Evolutionary conservation across 2,113 vertebrate genomes (phyloP), one percentile per base, ranked within the genome.

Genomic region (Tragelaphus imberbis): DNA sequence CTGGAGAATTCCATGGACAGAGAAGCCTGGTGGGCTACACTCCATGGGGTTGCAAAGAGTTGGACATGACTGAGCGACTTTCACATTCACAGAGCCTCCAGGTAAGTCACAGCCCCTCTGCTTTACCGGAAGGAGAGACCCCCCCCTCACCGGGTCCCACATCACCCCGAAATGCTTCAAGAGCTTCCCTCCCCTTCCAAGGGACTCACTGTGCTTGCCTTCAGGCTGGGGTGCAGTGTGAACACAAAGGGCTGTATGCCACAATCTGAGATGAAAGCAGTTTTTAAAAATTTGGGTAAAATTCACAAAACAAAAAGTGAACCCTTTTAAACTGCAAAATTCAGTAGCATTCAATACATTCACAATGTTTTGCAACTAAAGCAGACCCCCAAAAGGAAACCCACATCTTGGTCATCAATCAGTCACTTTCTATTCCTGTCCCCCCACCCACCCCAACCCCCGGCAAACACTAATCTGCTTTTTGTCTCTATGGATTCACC

Each of bases 121-220:
- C 51, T 58, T 27, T 13, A 10, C 55, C 3, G 2, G 65, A 53
- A 33, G n/a, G n/a, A 56, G 33, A 82, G 14, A 33, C 27, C 82
- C 6, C 63, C 15, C 30, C 30, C 4, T 0, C 65, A 13, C 21
- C 1, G 5, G 55, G 12, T 44, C 55, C 94, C 4, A 2, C 0
- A 25, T 33, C 19, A 3, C 27, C 40, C 21, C 25, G 7, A 27
- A 16, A 2, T 0, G 15, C 36, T 5, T 30, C 15, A 56, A 13
- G 56, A 56, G 94, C 58, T 0, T 0, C 49, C 49, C 56, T 65
- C 1, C 15, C 49, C 47, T 17, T 6, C 77, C 28, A 5, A 21
- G 6, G 33, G 58, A 63, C 49, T 44, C 1, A 0, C 71, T 44
- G 23, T 14, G 40, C 40, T 81, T 16, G 36, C 44, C 63, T 58